Evolutionary conservation across 1,140 invertebrate species (phyloP).

Genomic region (Neodiprion fabricii): DNA sequence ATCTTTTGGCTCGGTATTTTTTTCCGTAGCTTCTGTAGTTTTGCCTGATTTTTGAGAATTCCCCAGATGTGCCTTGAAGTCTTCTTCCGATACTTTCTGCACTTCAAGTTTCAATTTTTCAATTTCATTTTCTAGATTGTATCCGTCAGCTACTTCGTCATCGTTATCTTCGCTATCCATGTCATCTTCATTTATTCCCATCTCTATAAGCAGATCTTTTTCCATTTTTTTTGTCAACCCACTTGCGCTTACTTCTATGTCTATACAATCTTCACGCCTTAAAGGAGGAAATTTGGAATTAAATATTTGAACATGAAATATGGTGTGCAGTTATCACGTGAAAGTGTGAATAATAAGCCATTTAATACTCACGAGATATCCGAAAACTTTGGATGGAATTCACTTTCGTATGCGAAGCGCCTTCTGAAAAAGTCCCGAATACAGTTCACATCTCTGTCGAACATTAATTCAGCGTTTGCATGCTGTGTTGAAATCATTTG

Average conservation of each 20-base stretch:
- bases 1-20: not conserved
- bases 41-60: not conserved
- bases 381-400: constrained; percentile 83
- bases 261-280: constrained; percentile 82
- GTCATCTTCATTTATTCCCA: constrained; percentile 58
- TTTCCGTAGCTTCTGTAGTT: not conserved
- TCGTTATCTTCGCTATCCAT: constrained; percentile 36
- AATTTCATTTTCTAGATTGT: constrained; percentile 31
- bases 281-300: constrained; percentile 32
- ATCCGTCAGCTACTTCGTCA: constrained; percentile 29
- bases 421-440: constrained; percentile 91
- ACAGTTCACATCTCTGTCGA: constrained; percentile 95
- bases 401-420: constrained; percentile 92
- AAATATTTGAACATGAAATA: not conserved
- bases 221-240: constrained; percentile 89
- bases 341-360: no score
- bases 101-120: constrained; percentile 31
- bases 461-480: constrained; percentile 91
- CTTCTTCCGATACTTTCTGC: constrained; percentile 30
- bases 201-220: constrained; percentile 70
- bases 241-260: constrained; percentile 90
- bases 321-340: no score
- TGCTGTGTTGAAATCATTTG: constrained; percentile 98
- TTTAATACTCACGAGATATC: constrained; percentile 70
- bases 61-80: constrained; percentile 3